Evolutionary conservation across 2,888 invertebrate genomes (phyloP).

Genomic region (Lochmaea crataegi): DNA sequence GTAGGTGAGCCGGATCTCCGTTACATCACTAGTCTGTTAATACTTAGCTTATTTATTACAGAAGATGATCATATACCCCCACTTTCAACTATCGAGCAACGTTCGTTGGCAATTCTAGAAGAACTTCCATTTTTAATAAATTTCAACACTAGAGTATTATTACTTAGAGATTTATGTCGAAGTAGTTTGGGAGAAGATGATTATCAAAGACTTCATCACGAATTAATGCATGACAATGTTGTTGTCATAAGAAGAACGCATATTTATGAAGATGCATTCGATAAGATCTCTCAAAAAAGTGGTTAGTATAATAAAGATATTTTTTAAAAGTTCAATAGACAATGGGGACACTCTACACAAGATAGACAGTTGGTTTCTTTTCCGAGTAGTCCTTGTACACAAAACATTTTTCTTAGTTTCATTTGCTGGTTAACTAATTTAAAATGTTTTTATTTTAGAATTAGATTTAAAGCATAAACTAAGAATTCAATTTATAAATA

Average conservation of each 20-base stretch:
- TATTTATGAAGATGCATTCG: conserved; percentile 98
- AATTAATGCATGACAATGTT: conserved; percentile 59
- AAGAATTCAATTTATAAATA: conserved; percentile 90
- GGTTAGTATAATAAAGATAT: conserved; percentile 68
- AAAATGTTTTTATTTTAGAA: conserved; percentile 68
- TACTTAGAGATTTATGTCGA: conserved; percentile 78
- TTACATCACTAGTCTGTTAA: no score
- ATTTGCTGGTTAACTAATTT: no score
- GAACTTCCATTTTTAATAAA: conserved; percentile 96
- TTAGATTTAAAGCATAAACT: conserved; percentile 87
- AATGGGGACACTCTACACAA: no score
- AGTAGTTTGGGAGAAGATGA: conserved; percentile 61
- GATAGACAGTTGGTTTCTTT: no score
- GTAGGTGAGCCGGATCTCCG: no score
- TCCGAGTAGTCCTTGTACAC: no score
- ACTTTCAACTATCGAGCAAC: conserved; percentile 86
- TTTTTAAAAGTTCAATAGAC: no score
- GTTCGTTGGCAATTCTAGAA: conserved; percentile 87
- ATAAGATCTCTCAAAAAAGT: conserved; percentile 90
- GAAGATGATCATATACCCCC: conserved; percentile 83
- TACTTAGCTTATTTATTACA: conserved; percentile 47
- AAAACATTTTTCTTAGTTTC: no score
- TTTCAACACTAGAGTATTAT: conserved; percentile 89
- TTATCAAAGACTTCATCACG: conserved; percentile 59
- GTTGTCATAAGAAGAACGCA: conserved; percentile 87